These are phyloP conservation scores for Vulpes lagopus DNA, from an alignment of 2,113 vertebrate genomes.

Conservation along the genomic window DNA sequence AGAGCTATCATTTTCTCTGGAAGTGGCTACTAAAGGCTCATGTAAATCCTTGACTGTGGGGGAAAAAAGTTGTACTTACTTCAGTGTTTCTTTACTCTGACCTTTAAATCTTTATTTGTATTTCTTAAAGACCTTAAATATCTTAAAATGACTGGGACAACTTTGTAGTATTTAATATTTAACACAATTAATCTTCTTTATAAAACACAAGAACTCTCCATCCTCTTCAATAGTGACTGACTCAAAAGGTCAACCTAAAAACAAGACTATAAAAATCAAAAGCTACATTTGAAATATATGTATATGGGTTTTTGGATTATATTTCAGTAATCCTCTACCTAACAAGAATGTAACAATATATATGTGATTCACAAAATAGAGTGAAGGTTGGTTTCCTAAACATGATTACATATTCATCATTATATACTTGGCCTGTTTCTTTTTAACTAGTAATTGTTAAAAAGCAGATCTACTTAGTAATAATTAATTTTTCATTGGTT, in stretches of 20 bases:
- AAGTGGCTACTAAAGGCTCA: not conserved
- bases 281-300: constrained; percentile 21
- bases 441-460: constrained; percentile 41
- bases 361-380: not conserved
- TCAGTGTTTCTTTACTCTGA: not conserved
- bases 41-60: not conserved
- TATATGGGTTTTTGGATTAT: not conserved
- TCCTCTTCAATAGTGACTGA: not conserved
- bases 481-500: constrained; percentile 23
- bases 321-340: not conserved
- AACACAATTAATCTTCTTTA: constrained; percentile 49
- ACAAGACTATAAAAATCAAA: constrained; percentile 20
- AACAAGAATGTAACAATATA: not conserved
- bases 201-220: not conserved
- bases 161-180: constrained; percentile 32
- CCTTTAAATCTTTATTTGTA: constrained; percentile 18
- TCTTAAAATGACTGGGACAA: not conserved
- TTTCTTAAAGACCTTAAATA: constrained; percentile 38
- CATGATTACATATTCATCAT: not conserved
- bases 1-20: not conserved
- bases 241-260: constrained; percentile 44
- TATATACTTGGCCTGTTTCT: not conserved
- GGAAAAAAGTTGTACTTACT: not conserved
- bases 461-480: constrained; percentile 27
- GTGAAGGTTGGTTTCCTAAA: not conserved